These are phyloP conservation scores for Scolopax mira DNA, from an alignment of 2,113 vertebrate species.

Conservation along the genomic window DNA sequence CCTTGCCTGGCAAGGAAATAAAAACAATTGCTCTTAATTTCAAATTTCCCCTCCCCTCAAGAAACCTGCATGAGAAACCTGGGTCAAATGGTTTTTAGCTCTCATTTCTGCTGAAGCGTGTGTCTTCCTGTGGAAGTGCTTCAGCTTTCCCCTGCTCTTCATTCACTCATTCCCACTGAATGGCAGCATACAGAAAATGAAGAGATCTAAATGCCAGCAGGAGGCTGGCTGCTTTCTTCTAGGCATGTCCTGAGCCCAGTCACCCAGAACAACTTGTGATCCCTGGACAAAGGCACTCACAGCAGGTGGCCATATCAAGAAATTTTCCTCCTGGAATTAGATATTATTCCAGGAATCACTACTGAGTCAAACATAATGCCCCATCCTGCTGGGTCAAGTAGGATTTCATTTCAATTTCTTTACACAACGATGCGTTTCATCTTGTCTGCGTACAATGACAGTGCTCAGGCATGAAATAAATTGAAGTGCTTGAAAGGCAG, in stretches of 20 bases:
- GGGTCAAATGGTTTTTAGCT: constrained; percentile 72
- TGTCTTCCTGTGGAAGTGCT: constrained; percentile 56
- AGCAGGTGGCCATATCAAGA: constrained; percentile 93
- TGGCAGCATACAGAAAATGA: constrained; percentile 87
- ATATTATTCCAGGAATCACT: constrained; percentile 94
- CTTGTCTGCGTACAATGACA: constrained; percentile 88
- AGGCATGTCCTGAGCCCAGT: constrained; percentile 86
- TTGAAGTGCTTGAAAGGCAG: constrained; percentile 92
- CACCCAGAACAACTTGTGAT: constrained; percentile 98
- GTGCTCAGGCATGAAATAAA: constrained; percentile 92
- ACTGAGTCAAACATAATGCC: constrained; percentile 94
- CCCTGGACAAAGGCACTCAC: constrained; percentile 89
- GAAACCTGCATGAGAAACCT: constrained; percentile 13
- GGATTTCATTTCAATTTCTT: constrained; percentile 99
- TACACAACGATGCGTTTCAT: constrained; percentile 95
- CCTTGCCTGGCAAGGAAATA: constrained; percentile 15
- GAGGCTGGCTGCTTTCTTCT: constrained; percentile 88
- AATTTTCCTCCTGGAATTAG: constrained; percentile 93
- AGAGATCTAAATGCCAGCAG: constrained; percentile 96
- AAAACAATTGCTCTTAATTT: constrained; percentile 12
- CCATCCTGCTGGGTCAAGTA: constrained; percentile 90
- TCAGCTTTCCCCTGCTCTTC: constrained; percentile 44
- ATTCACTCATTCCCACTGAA: constrained; percentile 78
- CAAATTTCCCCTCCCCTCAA: not conserved
- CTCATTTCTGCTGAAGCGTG: constrained; percentile 34